Evolutionary conservation across 2,113 vertebrate genomes (phyloP), one percentile per base, ranked within the genome.

Genomic region (Eulemur macaco): DNA sequence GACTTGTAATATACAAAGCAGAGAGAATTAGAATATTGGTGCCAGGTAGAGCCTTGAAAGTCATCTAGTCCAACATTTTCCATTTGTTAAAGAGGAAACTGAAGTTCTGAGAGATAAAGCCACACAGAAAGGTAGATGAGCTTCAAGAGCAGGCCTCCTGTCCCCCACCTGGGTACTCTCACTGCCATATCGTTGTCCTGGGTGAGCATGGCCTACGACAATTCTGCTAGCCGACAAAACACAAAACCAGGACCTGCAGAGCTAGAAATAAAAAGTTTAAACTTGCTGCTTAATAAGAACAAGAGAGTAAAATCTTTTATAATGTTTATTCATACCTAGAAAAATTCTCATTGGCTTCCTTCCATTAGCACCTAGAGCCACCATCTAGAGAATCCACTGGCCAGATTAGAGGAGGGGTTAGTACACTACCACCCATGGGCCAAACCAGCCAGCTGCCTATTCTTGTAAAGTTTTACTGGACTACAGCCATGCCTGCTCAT

Each of bases 181-280:
- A 2, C 6, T 52, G 5, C 42, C 42, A 4, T 42, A 39, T 6
- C 23, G 21, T 25, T 1, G 0, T n/a, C 39, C 6, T 52, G 14
- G 17, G 50, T 29, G 71, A 69, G 47, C 29, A 45, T 6, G 25
- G 39, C 2, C 11, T 42, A 76, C 66, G 54, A 66, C 50, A 47
- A 73, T 80, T 84, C 34, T 34, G 23, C 23, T 68, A 54, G 60
- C 7, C 29, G 54, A 68, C 29, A 52, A 89, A 94, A 47, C 31
- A 69, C 25, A 92, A 94, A 94, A 14, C 25, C n/a, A 63, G 50
- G 31, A 60, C 17, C 50, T 13, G 6, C 4, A 93, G 25, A 71
- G 20, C 52, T 88, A 52, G 58, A 86, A 89, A 85, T 27, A 74
- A 66, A 66, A 39, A 86, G 42, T 71, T 56, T 63, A 47, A 89